Evolutionary conservation across 2,888 invertebrate genomes (phyloP).

Genomic region (Hedychridium roseum): DNA sequence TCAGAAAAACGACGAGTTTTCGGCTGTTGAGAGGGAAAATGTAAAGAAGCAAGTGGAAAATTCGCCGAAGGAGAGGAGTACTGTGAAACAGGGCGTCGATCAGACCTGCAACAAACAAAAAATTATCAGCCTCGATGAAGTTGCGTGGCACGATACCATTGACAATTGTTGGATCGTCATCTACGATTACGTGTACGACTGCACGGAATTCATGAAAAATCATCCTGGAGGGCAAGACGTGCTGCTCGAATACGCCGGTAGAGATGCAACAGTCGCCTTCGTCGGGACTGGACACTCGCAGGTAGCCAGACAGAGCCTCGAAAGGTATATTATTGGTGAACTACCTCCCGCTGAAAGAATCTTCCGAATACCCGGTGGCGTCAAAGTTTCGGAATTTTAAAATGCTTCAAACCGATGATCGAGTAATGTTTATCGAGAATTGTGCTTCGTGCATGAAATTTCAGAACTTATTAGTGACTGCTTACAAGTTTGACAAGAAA

Average conservation of each 20-base stretch:
- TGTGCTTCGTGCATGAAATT: no score
- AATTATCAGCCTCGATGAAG: slow-evolving; percentile 80
- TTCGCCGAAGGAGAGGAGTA: no score
- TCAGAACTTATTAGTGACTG: no score
- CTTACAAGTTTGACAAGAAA: no score
- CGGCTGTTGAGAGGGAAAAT: no score
- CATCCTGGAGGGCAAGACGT: slow-evolving; percentile 88
- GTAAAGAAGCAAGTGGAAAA: no score
- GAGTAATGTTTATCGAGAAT: no score
- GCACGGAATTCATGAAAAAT: slow-evolving; percentile 78
- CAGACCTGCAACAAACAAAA: no score
- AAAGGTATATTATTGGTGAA: slow-evolving; percentile 79
- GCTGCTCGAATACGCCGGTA: slow-evolving; percentile 83
- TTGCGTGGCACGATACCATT: slow-evolving; percentile 76
- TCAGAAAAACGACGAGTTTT: no score
- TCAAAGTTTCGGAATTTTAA: slow-evolving; percentile 50
- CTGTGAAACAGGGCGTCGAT: no score
- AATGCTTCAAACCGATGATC: no score
- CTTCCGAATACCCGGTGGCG: slow-evolving; percentile 72
- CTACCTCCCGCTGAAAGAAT: slow-evolving; percentile 78
- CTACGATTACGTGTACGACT: slow-evolving; percentile 85
- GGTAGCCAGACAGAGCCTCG: slow-evolving; percentile 71
- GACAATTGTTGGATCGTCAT: slow-evolving; percentile 88
- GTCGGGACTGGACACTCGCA: slow-evolving; percentile 80
- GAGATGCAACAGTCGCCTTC: slow-evolving; percentile 85